phyloP scores from a whole-genome alignment of 2,797 vertebrate genomes.

The Champsocephalus esox region DNA sequence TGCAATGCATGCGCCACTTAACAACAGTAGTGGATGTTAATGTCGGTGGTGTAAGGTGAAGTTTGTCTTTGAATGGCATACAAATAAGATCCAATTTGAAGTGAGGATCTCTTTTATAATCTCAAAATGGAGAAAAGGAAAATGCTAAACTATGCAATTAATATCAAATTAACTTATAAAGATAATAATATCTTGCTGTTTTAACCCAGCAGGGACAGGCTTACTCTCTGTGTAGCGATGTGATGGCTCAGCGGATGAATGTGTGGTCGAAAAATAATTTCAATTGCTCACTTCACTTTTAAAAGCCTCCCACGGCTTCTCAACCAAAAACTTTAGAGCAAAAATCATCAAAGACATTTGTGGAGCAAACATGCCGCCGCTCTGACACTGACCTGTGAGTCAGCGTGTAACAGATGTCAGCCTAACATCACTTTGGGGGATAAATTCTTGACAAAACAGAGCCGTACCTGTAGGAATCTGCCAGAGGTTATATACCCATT shows the following conservation, averaged over 20 bases:
- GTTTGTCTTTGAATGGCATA: not conserved
- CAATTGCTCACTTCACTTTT: conserved; percentile 1
- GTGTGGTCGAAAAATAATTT: conserved; percentile 31
- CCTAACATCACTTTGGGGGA: conserved; percentile 59
- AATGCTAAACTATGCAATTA: not conserved
- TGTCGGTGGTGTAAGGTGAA: not conserved
- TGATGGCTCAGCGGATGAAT: conserved; percentile 28
- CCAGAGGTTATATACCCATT: conserved; percentile 68
- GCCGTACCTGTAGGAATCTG: conserved; percentile 62
- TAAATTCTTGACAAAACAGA: conserved; percentile 60
- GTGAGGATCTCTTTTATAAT: not conserved
- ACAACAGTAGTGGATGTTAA: not conserved
- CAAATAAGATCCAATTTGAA: not conserved
- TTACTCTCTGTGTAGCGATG: conserved; percentile 38
- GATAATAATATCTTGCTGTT: conserved; percentile 20
- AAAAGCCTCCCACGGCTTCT: conserved; percentile 38
- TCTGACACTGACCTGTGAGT: conserved; percentile 67
- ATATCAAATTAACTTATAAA: not conserved
- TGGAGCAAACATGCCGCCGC: not conserved
- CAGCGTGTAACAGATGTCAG: conserved; percentile 67
- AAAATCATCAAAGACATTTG: conserved; percentile 55
- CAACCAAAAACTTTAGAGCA: conserved; percentile 38
- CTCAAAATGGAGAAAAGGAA: not conserved
- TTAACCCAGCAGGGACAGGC: conserved; percentile 23
- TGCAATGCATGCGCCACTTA: not conserved